Base-by-base conservation (phyloP, 2,888 invertebrate genomes). In the Tuta absoluta region DNA sequence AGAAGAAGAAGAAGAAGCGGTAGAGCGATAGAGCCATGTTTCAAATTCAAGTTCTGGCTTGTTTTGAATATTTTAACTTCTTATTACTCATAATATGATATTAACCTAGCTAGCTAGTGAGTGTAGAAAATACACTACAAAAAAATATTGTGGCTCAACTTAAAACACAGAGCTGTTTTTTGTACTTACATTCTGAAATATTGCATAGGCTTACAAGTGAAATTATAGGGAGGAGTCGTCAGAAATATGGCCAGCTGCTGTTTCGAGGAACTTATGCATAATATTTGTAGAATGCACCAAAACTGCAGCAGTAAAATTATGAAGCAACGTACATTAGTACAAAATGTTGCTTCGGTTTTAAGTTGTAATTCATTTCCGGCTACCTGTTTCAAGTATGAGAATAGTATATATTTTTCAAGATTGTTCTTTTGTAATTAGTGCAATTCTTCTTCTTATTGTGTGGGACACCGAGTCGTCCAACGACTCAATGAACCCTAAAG, bases 221-320 rank as follows among this genome's bases (percentile, higher is more conserved):
- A 60, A 60, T 60, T 60, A 23, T 45, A 24, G 60, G 60, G 37
- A 45, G 38, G 23, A 23, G 38, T 45, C 60, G 23, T 60, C 48
- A 45, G 60, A 60, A 60, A 60, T 45, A 60, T 60, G 60, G n/a
- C 17, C 60, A 45, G 24, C 24, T 17, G 41, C 14, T 60, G 33
- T 28, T 60, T 60, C 60, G 33, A n/a, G 28, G 60, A 60, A 60
- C 45, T 45, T 45, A 60, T 60, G 60, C 41, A 60, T 60, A 45
- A 60, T 60, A 28, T 60, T 60, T 60, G 60, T 45, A 23, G 60
- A 60, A 60, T 60, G 60, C 60, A 45, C 60, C 60, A 60, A 60
- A 53, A 60, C 41, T 60, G 60, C 45, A 56, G 60, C 45, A 56
- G 33, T 56, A 24, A 14, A 56, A 56, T 56, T 24, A 56, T 56